Base-by-base conservation (phyloP, 2,113 vertebrate genomes). In the Hippocampus mohnikei region DNA sequence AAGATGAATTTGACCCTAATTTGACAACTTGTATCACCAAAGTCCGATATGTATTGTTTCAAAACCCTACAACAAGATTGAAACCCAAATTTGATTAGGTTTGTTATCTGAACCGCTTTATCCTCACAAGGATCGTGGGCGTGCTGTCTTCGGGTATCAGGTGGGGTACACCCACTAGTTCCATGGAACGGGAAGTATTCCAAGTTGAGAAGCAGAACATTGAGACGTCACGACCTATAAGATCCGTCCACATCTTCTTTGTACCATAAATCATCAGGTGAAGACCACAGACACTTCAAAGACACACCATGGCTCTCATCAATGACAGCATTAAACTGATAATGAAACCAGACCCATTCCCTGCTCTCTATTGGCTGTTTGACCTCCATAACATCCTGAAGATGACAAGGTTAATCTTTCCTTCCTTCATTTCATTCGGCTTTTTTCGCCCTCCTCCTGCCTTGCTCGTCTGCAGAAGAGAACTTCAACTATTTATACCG, bases 281-380 rank as follows among this genome's bases (percentile, higher is more conserved):
- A 56, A 29, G 16, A 16, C 46, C 18, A 33, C 33, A 67, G 55
- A 58, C 13, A 21, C 55, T 71, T 74, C 66, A 33, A 66, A 70
- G 48, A 67, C 72, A 42, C 23, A 72, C 33, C 40, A 56, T 59
- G 37, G 13, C 25, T 59, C 53, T 48, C 63, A 40, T 68, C 62
- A 65, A 25, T 44, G 52, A 71, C 61, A 53, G 58, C 64, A 74
- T 76, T 66, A 70, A 74, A 61, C 7, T 52, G 25, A 66, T 1
- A 1, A 74, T 59, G 66, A 64, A 76, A 74, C 15, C 15, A 48
- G 33, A 72, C n/a, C 72, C 59, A 61, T 77, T 44, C 70, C 59
- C 44, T 46, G 29, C 27, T 67, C 40, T 75, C 70, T 56, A 69
- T 61, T 68, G 29, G 55, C 64, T 33, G 41, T 76, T 72, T 15